These are phyloP conservation scores for Tenebrosternarchus preto DNA, from an alignment of 2,113 vertebrate genomes.

Conservation along the genomic window DNA sequence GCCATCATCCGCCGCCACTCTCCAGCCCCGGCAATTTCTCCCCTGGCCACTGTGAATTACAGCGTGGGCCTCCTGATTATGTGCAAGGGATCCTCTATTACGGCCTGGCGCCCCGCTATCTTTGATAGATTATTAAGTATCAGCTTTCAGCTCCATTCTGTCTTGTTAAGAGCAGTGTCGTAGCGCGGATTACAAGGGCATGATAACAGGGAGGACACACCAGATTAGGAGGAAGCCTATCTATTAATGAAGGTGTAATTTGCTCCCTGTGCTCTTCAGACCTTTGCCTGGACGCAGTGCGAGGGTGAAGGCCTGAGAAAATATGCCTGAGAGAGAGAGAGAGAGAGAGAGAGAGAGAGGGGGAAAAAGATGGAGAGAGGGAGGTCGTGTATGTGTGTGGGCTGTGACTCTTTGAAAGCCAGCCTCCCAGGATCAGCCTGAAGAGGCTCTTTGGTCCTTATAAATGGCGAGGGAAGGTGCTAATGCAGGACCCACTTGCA, in stretches of 20 bases:
- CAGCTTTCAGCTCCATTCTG: slow-evolving; percentile 64
- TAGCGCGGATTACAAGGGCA: slow-evolving; percentile 64
- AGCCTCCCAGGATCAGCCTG: slow-evolving; percentile 44
- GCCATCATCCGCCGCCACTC: slow-evolving; percentile 43
- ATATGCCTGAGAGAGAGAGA: slow-evolving; percentile 16
- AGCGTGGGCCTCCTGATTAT: slow-evolving; percentile 52
- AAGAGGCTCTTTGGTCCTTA: slow-evolving; percentile 53
- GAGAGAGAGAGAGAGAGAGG: background rate
- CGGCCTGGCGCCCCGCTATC: slow-evolving; percentile 52
- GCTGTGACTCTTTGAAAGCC: slow-evolving; percentile 48
- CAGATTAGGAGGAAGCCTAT: slow-evolving; percentile 53
- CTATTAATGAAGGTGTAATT: slow-evolving; percentile 66
- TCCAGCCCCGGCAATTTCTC: slow-evolving; percentile 53
- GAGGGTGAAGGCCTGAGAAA: slow-evolving; percentile 26
- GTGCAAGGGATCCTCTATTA: slow-evolving; percentile 59
- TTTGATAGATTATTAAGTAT: slow-evolving; percentile 63
- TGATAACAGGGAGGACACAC: slow-evolving; percentile 55
- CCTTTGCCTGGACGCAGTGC: slow-evolving; percentile 46
- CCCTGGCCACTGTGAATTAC: slow-evolving; percentile 54
- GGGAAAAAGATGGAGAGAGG: background rate
- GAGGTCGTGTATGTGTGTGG: slow-evolving; percentile 22
- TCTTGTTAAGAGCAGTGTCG: slow-evolving; percentile 62
- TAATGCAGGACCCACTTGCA: slow-evolving; percentile 49
- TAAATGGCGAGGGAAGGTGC: slow-evolving; percentile 47
- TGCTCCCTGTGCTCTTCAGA: slow-evolving; percentile 55